Conservation (phyloP, 92 coral and sea anemone species). For the Palythoa heliodiscus region DNA sequence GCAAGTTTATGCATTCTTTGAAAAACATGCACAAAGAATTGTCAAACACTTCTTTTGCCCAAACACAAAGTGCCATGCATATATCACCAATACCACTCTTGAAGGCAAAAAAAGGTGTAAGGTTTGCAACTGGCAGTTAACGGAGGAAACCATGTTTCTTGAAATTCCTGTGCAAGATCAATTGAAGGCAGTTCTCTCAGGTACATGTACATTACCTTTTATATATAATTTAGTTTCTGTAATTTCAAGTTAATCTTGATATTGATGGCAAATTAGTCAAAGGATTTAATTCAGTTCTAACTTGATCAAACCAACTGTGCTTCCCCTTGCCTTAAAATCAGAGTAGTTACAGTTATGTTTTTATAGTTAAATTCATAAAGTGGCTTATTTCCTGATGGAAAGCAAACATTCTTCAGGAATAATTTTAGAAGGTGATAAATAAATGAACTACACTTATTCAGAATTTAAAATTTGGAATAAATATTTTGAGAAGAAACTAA, state of each 20-base stretch:
- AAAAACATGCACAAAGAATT: slow-evolving; percentile 7
- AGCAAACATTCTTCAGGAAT: too few species aligned
- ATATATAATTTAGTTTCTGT: too few species aligned
- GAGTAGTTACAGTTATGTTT: too few species aligned
- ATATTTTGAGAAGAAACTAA: too few species aligned
- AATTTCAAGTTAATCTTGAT: background rate
- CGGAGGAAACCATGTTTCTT: slow-evolving; percentile 35
- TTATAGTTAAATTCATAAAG: too few species aligned
- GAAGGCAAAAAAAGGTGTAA: slow-evolving; percentile 9
- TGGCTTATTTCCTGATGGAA: too few species aligned
- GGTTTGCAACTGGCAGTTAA: background rate
- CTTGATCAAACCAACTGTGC: too few species aligned
- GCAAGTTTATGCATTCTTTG: slow-evolving; percentile 30
- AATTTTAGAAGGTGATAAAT: too few species aligned
- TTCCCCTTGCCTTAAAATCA: too few species aligned
- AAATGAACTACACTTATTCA: too few species aligned
- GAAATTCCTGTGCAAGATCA: slow-evolving; percentile 43
- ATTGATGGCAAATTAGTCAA: background rate
- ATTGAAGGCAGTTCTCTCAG: slow-evolving; percentile 28
- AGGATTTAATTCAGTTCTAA: too few species aligned
- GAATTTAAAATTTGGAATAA: too few species aligned
- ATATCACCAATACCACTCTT: background rate
- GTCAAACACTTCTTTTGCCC: slow-evolving; percentile 50
- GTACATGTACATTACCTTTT: slow-evolving; percentile 8
- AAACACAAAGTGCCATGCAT: slow-evolving; percentile 39